Evolutionary conservation across 2,888 invertebrate species (phyloP), one percentile per base, ranked within the genome.

Genomic region (Leucania comma): DNA sequence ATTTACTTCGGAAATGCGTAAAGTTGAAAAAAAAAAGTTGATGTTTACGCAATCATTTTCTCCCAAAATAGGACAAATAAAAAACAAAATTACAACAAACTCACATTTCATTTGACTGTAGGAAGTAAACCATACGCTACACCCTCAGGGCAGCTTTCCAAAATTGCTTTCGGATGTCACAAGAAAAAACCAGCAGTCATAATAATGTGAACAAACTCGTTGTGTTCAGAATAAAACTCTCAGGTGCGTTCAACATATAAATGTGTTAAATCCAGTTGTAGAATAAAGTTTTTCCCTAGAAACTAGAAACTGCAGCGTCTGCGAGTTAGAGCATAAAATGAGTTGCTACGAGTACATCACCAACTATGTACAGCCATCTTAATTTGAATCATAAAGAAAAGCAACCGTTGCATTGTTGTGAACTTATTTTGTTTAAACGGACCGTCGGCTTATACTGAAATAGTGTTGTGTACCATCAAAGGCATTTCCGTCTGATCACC

Each of bases 301-400:
- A 82, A 82, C 72, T 81, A 64, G 70, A 62, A 70, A 70, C 69
- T 77, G 70, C 64, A 71, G 32, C 68, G 81, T 80, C 68, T 79
- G 66, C 20, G 66, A 80, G 74, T 66, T 64, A 62, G 72, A 77
- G 74, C 77, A 77, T 81, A 71, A 81, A 83, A 77, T 71, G 29
- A 83, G 46, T 76, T 50, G 56, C 66, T 61, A 60, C n/a, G n/a
- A n/a, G n/a, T n/a, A n/a, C 29, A 53, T 57, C 63, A 67, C 62
- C 22, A 60, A 32, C 29, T 68, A 46, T 63, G 51, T 71, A 29
- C 24, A 69, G 57, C 56, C 53, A 42, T 58, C 61, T 35, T 67
- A 60, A 80, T 80, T 80, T 80, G 68, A 73, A 77, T 81, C 29
- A 65, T 78, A 77, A 76, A 74, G 78, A 74, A 63, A 59, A 35